A percentile compares a stretch with the other conserved stretches of the same genome.
phyloP scores from a whole-genome alignment of 2,888 invertebrate species.

The Melinaea marsaeus region DNA sequence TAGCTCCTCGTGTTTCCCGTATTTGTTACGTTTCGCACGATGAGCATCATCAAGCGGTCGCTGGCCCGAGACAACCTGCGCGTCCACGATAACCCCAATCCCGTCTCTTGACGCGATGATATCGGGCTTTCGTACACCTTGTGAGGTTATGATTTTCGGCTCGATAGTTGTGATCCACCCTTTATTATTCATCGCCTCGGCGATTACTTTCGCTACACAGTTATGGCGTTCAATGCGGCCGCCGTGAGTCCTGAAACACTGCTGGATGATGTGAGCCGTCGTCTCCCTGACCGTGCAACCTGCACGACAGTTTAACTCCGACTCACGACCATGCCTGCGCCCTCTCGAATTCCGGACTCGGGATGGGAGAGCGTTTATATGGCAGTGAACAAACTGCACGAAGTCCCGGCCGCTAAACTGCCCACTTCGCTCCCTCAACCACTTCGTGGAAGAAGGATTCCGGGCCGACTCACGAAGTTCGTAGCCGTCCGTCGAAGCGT shows the following conservation, averaged over 20 bases:
- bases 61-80: slow-evolving; percentile 44
- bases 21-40: slow-evolving; percentile 34
- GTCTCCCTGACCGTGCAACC: slow-evolving; percentile 41
- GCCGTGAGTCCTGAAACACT: slow-evolving; percentile 40
- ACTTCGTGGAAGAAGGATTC: slow-evolving; percentile 20
- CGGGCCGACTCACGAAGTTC: slow-evolving; percentile 15
- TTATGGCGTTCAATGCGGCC: slow-evolving; percentile 44
- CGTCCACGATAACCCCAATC: slow-evolving; percentile 41
- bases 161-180: slow-evolving; percentile 35
- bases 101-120: slow-evolving; percentile 35
- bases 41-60: slow-evolving; percentile 35
- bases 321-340: neutral
- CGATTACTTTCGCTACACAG: slow-evolving; percentile 34
- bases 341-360: slow-evolving; percentile 33
- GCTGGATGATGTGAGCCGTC: slow-evolving; percentile 40
- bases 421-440: slow-evolving; percentile 28
- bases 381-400: slow-evolving; percentile 38
- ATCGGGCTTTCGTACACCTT: slow-evolving; percentile 44
- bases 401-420: slow-evolving; percentile 39
- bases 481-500: slow-evolving; percentile 7
- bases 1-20: slow-evolving; percentile 33
- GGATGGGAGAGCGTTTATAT: slow-evolving; percentile 43
- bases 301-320: slow-evolving; percentile 40
- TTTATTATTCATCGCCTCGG: slow-evolving; percentile 30
- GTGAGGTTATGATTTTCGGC: neutral